Evolutionary conservation across 2,113 vertebrate species (phyloP), one percentile per base, ranked within the genome.

Genomic region (Ophiodon elongatus): DNA sequence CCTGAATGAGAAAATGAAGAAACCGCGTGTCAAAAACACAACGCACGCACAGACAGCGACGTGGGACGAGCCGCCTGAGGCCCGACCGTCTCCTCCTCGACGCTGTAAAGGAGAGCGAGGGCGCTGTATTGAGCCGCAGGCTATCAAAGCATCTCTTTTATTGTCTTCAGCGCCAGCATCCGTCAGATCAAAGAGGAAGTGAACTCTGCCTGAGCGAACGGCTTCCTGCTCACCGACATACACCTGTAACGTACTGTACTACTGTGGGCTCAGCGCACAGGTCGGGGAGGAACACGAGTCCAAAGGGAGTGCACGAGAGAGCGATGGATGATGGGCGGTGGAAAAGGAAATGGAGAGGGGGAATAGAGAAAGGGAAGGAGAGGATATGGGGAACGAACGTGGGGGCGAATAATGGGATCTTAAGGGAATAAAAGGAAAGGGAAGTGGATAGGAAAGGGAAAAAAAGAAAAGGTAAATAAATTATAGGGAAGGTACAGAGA

Each of bases 131-230:
- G 43, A 73, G 87, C 87, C 67, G 63, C 82, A 43, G 84, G 85
- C 81, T 52, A 88, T 86, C 85, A 80, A 76, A 90, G 81, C 87
- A 71, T 75, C 79, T 86, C 82, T 83, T 89, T n/a, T 85, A 76
- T 82, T 84, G 88, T 88, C 76, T 79, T 77, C 73, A 77, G 65
- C 79, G 50, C 2, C 15, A 45, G 73, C 19, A 74, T 75, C 84
- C 45, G 10, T 63, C 74, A 73, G 75, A 84, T 87, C 70, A 86
- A 75, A 86, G 67, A 64, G 41, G 83, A 71, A 7, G 78, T 66
- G 75, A 84, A 66, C 80, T 79, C 25, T 9, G 25, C 39, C 41
- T 39, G 59, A 85, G 57, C 8, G 73, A 75, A 41, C 15, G 78
- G 41, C 67, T 64, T 74, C 60, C 45, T 50, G 31, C 59, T 39